Base-by-base conservation (phyloP, 2,797 vertebrate genomes). In the Muscicapa striata region DNA sequence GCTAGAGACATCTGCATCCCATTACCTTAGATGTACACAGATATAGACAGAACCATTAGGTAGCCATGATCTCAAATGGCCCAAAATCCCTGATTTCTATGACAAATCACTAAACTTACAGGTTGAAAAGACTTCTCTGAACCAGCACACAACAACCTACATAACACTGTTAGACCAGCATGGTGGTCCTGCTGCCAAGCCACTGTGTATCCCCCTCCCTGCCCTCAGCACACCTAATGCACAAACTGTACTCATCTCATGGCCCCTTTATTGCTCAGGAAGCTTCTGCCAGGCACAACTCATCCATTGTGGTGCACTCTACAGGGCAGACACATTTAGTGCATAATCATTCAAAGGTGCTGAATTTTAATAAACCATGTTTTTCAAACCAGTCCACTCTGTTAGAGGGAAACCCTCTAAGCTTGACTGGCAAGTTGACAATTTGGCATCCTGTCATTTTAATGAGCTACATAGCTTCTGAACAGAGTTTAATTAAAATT, bases 401-500 rank as follows among this genome's bases (percentile, higher is more conserved):
- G 63, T 41, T 61, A 58, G 34, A 66, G 12, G 4, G 84, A 87
- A 85, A 24, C 54, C 36, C 49, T 81, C 88, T 82, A 55, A 68
- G 59, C 54, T 57, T 73, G 48, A 93, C 62, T 90, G 69, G 86
- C 84, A 87, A 76, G 68, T 20, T 46, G 58, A 84, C 62, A 92
- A 73, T 15, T 69, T 94, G 87, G 87, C 67, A 89, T 24, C 62
- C 64, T 4, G 0, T 24, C 21, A 41, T 34, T 85, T 89, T 94
- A 92, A 90, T 17, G 27, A 77, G 80, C 23, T 41, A 48, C 51
- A 30, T 1, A 77, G 40, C 11, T 91, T 66, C 67, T 78, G 70
- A 95, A 49, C 21, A 85, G 89, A 80, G 36, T 72, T 92, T 88
- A 90, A 94, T 96, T 91, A 82, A 92, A 95, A 58, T 20, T 21